Base-by-base conservation (phyloP, 2,888 invertebrate species). In the Microctonus aethiopoides region DNA sequence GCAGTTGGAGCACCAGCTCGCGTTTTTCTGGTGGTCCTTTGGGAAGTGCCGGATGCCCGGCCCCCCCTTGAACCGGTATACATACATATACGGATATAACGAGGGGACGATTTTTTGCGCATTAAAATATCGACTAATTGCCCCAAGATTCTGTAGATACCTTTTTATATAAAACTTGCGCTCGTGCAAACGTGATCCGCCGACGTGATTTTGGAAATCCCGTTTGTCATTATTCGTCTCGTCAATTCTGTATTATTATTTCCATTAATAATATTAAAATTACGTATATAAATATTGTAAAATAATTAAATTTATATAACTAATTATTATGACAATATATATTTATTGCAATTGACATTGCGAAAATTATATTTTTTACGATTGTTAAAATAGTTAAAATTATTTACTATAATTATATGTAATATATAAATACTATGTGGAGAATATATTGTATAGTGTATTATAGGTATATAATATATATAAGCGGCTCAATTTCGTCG, bases 81-180 rank as follows among this genome's bases (percentile, higher is more conserved):
- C 54, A 39, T 66, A 70, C 60, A 66, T 70, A 70, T 70, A 70
- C 66, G 70, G 67, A 79, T 81, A 82, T 84, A 83, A 84, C 83
- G 83, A 83, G 85, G 79, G 75, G 77, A 65, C 77, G 75, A 75
- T 83, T 86, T 86, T 86, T 85, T 85, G 84, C 82, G 82, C 83
- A 86, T 85, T 86, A 85, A 85, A 86, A 86, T 86, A 86, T 86
- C 86, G 85, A 85, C 86, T 86, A 86, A 86, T 86, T 86, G 85
- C 84, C 81, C 82, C 80, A 79, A 80, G 84, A 84, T 83, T 84
- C 84, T 83, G 80, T 71, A 75, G 76, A 71, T 72, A 80, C 82
- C 83, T 84, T 84, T 84, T 79, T 74, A 65, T 66, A 68, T 67
- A 22, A 59, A 59, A 56, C 32, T 32, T 67, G 65, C 54, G 59